Conservation (phyloP, 2,113 vertebrate genomes). For the Apodemus sylvaticus region DNA sequence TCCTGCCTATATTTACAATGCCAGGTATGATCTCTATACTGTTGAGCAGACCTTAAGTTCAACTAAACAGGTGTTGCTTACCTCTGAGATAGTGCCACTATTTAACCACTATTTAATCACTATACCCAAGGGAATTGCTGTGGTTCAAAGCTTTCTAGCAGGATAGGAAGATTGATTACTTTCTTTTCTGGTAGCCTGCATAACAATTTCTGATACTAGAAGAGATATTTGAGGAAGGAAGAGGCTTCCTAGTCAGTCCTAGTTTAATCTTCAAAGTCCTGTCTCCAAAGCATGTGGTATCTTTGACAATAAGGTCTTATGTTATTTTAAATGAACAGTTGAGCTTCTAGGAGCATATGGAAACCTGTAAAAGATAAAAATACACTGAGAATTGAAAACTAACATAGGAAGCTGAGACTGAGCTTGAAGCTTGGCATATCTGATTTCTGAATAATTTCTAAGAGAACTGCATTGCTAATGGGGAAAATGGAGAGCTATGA, state of each 20-base stretch:
- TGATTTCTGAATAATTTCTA: neutral
- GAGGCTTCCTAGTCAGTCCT: neutral
- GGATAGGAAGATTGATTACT: neutral
- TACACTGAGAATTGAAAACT: neutral
- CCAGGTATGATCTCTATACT: no score
- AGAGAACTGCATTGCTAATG: neutral
- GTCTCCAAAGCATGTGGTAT: neutral
- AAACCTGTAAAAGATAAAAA: neutral
- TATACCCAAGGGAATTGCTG: neutral
- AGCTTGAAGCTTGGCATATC: neutral
- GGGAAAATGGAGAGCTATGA: neutral
- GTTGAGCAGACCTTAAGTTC: neutral
- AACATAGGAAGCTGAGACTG: neutral
- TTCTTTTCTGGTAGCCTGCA: neutral
- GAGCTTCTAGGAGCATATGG: neutral
- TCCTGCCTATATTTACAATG: neutral
- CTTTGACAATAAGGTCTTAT: neutral
- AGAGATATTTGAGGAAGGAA: neutral
- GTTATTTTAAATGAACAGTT: constrained; percentile 38
- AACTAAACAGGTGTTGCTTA: neutral
- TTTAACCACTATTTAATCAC: neutral
- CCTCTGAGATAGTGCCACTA: neutral
- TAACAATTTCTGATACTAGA: neutral
- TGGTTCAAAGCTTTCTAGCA: neutral
- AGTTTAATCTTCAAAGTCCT: neutral